Percentiles rank a stretch among this genome's conserved stretches.
Evolutionary conservation across 2,888 invertebrate genomes (phyloP).

Genomic region (Marasmarcha lunaedactyla): DNA sequence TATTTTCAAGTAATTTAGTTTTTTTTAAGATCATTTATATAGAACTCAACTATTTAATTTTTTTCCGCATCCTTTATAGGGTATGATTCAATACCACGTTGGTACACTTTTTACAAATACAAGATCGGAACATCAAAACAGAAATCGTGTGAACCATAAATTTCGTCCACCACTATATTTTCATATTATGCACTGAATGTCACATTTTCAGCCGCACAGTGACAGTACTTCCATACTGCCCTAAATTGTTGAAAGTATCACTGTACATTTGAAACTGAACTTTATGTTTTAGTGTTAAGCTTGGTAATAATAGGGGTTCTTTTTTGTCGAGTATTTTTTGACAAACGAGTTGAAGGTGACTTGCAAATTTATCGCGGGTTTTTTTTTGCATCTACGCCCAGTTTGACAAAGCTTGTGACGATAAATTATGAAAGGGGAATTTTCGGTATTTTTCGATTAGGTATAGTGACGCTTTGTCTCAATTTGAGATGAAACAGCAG

Average conservation of each 20-base stretch:
- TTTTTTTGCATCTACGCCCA: conserved; percentile 47
- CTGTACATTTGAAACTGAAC: too few relatives aligned
- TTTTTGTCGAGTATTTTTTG: conserved; percentile 34
- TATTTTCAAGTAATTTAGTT: too few relatives aligned
- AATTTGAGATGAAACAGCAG: too few relatives aligned
- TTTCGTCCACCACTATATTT: conserved; percentile 38
- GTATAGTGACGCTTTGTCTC: background rate
- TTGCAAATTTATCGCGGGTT: conserved; percentile 42
- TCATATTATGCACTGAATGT: conserved; percentile 34
- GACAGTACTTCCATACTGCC: conserved; percentile 17
- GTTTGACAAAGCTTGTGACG: conserved; percentile 42
- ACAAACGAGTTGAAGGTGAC: conserved; percentile 56
- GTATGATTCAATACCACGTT: too few relatives aligned
- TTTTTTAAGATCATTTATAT: too few relatives aligned
- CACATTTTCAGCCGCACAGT: conserved; percentile 39
- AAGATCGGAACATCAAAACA: conserved; percentile 18
- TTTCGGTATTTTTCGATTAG: conserved; percentile 37
- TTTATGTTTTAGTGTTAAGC: too few relatives aligned
- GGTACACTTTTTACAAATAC: conserved; percentile 20
- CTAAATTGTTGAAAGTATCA: too few relatives aligned
- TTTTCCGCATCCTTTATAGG: too few relatives aligned
- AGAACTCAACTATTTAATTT: too few relatives aligned
- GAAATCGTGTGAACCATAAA: conserved; percentile 25
- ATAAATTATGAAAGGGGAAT: conserved; percentile 40
- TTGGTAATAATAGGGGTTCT: too few relatives aligned